Conservation (phyloP, 2,113 vertebrate species). For the Lycocorax pyrrhopterus region DNA sequence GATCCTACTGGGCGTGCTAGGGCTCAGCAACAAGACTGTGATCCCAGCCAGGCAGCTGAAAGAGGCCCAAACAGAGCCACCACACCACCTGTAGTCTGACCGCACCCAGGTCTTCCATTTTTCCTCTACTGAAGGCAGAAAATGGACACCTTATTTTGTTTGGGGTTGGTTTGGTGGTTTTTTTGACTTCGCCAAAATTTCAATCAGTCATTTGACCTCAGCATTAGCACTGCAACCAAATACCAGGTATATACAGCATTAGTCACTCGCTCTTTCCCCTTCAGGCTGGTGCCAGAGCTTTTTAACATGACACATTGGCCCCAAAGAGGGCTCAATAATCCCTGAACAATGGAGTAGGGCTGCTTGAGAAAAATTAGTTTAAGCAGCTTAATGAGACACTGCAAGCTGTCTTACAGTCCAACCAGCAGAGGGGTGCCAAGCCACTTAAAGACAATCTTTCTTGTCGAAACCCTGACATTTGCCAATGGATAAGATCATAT, state of each 20-base stretch:
- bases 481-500: neutral
- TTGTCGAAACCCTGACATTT: neutral
- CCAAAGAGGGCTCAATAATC: neutral
- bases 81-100: neutral
- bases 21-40: fast-evolving
- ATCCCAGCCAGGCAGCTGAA: neutral
- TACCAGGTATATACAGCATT: neutral
- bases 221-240: neutral
- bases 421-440: neutral
- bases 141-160: neutral
- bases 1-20: neutral
- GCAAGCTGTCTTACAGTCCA: neutral
- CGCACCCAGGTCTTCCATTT: neutral
- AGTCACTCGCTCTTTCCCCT: neutral
- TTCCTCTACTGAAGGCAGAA: neutral
- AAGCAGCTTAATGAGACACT: neutral
- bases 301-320: neutral
- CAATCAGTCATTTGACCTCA: neutral
- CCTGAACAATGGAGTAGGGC: neutral
- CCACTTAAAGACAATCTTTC: neutral
- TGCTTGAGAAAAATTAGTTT: neutral
- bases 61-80: neutral
- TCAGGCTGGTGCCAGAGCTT: neutral
- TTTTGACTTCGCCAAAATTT: neutral
- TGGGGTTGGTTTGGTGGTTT: neutral